These are phyloP conservation scores for Tenrec ecaudatus DNA, from an alignment of 2,113 vertebrate species.

Conservation along the genomic window DNA sequence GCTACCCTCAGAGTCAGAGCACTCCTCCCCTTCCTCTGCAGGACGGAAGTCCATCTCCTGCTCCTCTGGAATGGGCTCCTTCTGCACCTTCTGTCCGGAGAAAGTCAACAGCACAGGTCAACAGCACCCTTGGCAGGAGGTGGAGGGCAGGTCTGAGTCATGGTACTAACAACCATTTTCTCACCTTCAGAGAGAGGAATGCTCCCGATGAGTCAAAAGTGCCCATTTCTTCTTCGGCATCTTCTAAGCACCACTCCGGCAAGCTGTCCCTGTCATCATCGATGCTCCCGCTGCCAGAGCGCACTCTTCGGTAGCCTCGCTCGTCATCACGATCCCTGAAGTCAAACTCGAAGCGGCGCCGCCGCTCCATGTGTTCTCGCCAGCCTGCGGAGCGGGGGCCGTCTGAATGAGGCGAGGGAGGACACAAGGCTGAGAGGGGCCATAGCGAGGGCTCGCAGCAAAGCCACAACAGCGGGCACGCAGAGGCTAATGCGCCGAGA, in stretches of 20 bases:
- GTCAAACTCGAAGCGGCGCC: constrained; percentile 96
- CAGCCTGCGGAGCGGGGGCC: constrained; percentile 94
- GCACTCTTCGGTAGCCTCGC: constrained; percentile 93
- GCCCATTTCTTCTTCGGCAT: constrained; percentile 97
- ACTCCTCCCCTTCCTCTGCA: constrained; percentile 93
- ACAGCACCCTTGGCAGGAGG: neutral
- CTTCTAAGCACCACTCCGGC: constrained; percentile 98
- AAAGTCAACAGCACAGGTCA: neutral
- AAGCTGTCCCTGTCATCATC: constrained; percentile 97
- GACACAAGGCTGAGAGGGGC: constrained; percentile 58
- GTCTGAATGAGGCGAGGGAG: constrained; percentile 84
- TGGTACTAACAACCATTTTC: neutral
- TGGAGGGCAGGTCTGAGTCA: neutral
- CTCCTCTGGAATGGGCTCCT: constrained; percentile 97
- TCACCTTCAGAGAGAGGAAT: constrained; percentile 96
- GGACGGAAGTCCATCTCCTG: constrained; percentile 97
- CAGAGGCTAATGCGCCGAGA: neutral
- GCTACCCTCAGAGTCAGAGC: constrained; percentile 92
- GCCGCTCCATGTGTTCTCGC: constrained; percentile 96
- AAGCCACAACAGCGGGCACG: neutral
- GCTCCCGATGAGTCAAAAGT: constrained; percentile 99
- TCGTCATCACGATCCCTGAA: constrained; percentile 95
- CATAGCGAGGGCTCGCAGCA: constrained; percentile 34
- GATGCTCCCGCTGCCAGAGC: constrained; percentile 95
- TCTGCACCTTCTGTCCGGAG: constrained; percentile 92